These are phyloP conservation scores for Allophyes oxyacanthae DNA, from an alignment of 2,888 invertebrate species.

Conservation along the genomic window DNA sequence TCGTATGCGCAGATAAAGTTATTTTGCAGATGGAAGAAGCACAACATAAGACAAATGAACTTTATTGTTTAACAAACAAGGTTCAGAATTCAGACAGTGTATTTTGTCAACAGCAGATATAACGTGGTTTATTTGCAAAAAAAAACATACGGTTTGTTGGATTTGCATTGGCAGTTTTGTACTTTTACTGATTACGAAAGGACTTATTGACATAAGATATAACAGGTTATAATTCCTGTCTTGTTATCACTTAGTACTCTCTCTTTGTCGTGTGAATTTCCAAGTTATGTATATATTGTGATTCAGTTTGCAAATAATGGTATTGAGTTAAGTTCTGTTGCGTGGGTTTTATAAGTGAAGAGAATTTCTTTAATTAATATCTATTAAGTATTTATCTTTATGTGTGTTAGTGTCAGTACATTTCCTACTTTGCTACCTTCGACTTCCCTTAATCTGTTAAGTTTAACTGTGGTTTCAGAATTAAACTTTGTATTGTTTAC, in stretches of 20 bases:
- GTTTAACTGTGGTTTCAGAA: no score
- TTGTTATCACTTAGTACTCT: slow-evolving; percentile 34
- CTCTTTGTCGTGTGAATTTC: slow-evolving; percentile 28
- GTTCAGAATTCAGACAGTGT: not conserved
- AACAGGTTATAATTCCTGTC: slow-evolving; percentile 16
- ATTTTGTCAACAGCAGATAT: slow-evolving; percentile 1
- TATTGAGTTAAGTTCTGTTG: not conserved
- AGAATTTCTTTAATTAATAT: no score
- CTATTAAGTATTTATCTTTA: no score
- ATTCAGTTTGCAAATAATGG: slow-evolving; percentile 12
- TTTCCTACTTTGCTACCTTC: no score
- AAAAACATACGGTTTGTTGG: slow-evolving; percentile 13
- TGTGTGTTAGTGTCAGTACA: no score
- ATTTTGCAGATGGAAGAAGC: not conserved
- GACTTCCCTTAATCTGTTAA: no score
- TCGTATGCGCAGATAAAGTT: slow-evolving; percentile 18
- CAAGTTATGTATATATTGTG: slow-evolving; percentile 11
- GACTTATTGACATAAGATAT: slow-evolving; percentile 20
- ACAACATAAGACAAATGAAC: not conserved
- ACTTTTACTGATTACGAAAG: slow-evolving; percentile 52
- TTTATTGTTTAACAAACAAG: not conserved
- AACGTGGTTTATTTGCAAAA: slow-evolving; percentile 10
- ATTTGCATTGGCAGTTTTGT: slow-evolving; percentile 30
- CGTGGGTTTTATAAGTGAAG: not conserved
- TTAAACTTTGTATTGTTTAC: no score